phyloP scores from a whole-genome alignment of 2,113 vertebrate genomes.

The Otis tarda region DNA sequence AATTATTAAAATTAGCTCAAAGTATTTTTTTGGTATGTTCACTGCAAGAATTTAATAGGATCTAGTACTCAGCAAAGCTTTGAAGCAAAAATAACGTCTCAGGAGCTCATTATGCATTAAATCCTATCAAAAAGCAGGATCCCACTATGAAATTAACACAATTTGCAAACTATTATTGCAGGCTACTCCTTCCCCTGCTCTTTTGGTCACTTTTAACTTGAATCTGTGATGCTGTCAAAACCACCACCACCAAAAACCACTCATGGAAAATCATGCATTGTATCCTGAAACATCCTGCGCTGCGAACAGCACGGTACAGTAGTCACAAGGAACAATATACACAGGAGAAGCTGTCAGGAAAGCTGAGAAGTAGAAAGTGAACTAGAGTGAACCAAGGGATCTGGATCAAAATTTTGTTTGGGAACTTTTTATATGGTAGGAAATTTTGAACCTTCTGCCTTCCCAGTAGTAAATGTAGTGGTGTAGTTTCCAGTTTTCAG shows the following conservation, averaged over 20 bases:
- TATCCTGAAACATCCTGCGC: neutral
- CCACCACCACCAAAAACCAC: neutral
- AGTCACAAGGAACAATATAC: neutral
- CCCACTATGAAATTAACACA: conserved; percentile 70
- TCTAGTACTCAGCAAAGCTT: conserved; percentile 69
- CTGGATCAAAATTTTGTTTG: neutral
- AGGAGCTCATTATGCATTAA: conserved; percentile 72
- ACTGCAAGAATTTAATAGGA: conserved; percentile 69
- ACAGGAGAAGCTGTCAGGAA: conserved; percentile 29
- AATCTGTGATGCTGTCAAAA: neutral
- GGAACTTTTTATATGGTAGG: neutral
- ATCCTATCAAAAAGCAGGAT: conserved; percentile 71
- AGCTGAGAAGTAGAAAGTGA: neutral
- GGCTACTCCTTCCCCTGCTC: conserved; percentile 4
- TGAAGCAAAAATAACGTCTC: conserved; percentile 72
- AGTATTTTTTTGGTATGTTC: conserved; percentile 64
- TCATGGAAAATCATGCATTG: neutral
- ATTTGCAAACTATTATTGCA: conserved; percentile 63
- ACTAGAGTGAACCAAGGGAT: neutral
- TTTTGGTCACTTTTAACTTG: neutral
- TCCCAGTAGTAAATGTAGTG: neutral
- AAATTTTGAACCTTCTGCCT: neutral
- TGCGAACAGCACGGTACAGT: neutral
- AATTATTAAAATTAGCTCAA: conserved; percentile 72
- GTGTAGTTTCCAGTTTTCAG: neutral